A percentile compares a stretch with the other conserved stretches of the same genome.
phyloP scores from a whole-genome alignment of 2,113 vertebrate species.

The Triplophysa dalaica region DNA sequence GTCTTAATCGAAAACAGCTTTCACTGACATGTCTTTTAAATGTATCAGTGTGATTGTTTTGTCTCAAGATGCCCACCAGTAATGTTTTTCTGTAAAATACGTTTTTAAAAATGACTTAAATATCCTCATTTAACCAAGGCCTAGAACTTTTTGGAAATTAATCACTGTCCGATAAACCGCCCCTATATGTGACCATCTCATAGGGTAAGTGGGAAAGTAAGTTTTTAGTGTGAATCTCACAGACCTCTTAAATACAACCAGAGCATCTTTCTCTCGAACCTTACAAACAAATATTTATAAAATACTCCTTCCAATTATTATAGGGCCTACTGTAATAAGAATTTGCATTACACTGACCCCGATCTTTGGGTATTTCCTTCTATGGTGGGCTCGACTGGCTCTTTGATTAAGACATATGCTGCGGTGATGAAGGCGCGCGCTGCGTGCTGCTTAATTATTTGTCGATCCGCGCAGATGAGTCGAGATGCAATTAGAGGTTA shows the following conservation, averaged over 20 bases:
- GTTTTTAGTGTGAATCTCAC: not conserved
- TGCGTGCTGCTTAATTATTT: constrained; percentile 64
- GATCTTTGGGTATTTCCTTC: constrained; percentile 14
- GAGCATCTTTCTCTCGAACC: too few species aligned
- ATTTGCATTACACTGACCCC: constrained; percentile 6
- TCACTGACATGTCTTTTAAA: too few species aligned
- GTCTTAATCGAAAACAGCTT: too few species aligned
- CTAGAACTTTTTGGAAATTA: too few species aligned
- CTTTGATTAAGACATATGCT: constrained; percentile 47
- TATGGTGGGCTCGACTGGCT: not conserved
- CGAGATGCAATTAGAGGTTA: constrained; percentile 70
- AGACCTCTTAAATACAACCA: not conserved
- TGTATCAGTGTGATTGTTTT: too few species aligned
- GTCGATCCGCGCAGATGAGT: constrained; percentile 66
- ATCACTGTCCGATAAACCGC: too few species aligned
- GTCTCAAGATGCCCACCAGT: too few species aligned
- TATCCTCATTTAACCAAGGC: too few species aligned
- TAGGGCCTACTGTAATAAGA: not conserved
- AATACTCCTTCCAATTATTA: too few species aligned
- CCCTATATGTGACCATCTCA: not conserved
- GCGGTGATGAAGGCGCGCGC: constrained; percentile 34
- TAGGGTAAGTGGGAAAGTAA: too few species aligned
- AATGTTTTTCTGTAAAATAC: too few species aligned
- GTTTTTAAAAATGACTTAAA: too few species aligned
- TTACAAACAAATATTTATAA: not conserved